Base-by-base conservation (phyloP, 2,113 vertebrate genomes). In the Nycticebus coucang region DNA sequence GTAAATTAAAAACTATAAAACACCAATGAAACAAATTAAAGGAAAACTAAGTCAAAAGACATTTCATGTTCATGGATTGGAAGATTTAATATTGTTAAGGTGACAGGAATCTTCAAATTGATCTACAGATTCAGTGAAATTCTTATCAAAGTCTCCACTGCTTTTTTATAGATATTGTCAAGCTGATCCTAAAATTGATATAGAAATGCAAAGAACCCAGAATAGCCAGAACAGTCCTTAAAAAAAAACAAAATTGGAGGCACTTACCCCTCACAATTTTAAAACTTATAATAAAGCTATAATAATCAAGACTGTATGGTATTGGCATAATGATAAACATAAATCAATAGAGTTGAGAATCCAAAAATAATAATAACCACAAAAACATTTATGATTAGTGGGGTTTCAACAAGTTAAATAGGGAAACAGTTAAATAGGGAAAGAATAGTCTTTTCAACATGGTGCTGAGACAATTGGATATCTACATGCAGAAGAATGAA, bases 1-100 rank as follows among this genome's bases (percentile, higher is more conserved):
- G 0, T 35, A 71, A 22, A 37, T 24, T 68, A 53, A 45, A 94
- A 89, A 86, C 28, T 69, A n/a, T 1, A 55, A 84, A 74, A 69
- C 2, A 35, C 75, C 37, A 89, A 0, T 60, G 57, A 87, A 93
- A 87, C 55, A 81, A 92, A 82, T 89, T 30, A 95, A 66, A 92
- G 59, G 84, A 81, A n/a, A 94, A 74, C 35, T 26, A 24, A 8
- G 13, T 53, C 18, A n/a, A 69, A 86, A 87, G 50, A 28, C 7
- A 37, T n/a, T 19, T 2, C 14, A 24, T 45, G 33, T 72, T 62
- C 35, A 11, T 94, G 60, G 33, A 35, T 60, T 80, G 26, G 66
- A 94, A 79, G 53, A 21, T 30, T 82, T 33, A 57, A 59, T 69
- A 57, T 80, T 83, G n/a, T 79, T 81, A 87, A 64, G 22, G 50